Percentiles rank a stretch among this genome's conserved stretches.
Conservation (phyloP, 2,888 invertebrate species). For the Scaptomyza tumidula region DNA sequence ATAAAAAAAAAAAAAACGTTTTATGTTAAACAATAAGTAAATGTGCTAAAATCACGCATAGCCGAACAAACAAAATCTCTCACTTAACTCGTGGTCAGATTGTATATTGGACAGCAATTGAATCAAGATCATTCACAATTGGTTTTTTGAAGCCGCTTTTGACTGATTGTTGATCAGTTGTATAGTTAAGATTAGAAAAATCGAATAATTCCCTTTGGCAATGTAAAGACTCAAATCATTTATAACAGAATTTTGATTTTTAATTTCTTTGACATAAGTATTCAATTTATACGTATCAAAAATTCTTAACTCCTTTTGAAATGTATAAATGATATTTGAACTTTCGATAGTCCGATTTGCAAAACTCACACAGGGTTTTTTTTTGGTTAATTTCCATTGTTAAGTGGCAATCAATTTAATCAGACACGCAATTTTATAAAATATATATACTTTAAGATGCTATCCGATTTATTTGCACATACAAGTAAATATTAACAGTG, state of each 20-base stretch:
- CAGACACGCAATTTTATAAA: background rate
- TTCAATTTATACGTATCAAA: too few species aligned
- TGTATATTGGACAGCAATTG: background rate
- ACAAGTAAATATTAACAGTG: conserved; percentile 32
- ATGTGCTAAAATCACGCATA: conserved; percentile 64
- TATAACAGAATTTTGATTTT: too few species aligned
- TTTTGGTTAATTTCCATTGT: conserved; percentile 48
- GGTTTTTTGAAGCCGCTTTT: background rate
- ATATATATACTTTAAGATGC: conserved; percentile 29
- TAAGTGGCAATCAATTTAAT: conserved; percentile 44
- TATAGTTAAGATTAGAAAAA: background rate
- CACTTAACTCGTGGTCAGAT: conserved; percentile 16
- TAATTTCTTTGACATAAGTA: too few species aligned
- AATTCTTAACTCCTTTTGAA: too few species aligned
- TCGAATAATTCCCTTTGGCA: too few species aligned
- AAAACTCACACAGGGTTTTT: background rate
- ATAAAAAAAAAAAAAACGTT: conserved; percentile 8
- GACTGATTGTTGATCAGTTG: background rate
- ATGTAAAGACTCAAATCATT: too few species aligned
- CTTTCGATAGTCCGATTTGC: background rate
- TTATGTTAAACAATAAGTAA: conserved; percentile 34
- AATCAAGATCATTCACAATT: conserved; percentile 18
- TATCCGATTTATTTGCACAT: conserved; percentile 39
- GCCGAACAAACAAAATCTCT: conserved; percentile 13
- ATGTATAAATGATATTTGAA: conserved; percentile 15